phyloP scores from a whole-genome alignment of 2,797 vertebrate genomes.

The Cossypha caffra region DNA sequence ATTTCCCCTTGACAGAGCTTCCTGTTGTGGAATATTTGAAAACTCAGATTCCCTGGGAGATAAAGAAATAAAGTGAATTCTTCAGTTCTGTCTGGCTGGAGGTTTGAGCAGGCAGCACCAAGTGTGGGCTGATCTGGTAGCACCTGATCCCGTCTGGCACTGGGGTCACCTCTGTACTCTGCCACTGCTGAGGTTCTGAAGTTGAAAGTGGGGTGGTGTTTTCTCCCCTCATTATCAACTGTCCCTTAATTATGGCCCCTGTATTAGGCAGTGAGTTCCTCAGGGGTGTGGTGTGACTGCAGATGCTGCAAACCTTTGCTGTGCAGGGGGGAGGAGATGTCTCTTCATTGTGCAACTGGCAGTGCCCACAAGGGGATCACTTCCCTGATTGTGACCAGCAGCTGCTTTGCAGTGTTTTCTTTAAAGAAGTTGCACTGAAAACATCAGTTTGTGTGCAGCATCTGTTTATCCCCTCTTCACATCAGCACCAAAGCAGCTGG shows the following conservation, averaged over 20 bases:
- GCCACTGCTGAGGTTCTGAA: background rate
- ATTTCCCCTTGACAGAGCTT: background rate
- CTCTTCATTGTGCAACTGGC: background rate
- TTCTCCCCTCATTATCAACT: background rate
- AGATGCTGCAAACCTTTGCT: background rate
- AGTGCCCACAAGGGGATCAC: accelerated
- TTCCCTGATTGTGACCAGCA: accelerated
- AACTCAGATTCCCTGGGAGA: background rate
- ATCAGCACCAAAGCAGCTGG: background rate
- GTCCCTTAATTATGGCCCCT: background rate
- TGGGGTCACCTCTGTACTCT: accelerated
- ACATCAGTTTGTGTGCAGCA: accelerated
- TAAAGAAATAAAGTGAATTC: background rate
- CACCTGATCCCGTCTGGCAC: background rate
- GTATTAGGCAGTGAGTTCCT: background rate
- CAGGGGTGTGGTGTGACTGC: accelerated
- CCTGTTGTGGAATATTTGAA: background rate
- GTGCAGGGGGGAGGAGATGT: background rate
- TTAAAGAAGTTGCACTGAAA: background rate
- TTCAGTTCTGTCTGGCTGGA: background rate
- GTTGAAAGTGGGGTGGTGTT: background rate
- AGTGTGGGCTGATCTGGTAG: background rate
- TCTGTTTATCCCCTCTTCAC: background rate
- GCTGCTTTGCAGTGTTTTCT: background rate
- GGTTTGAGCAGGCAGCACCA: background rate